A percentile compares a stretch with the other conserved stretches of the same genome.
phyloP scores from a whole-genome alignment of 2,888 invertebrate species.

The Beris chalybata region DNA sequence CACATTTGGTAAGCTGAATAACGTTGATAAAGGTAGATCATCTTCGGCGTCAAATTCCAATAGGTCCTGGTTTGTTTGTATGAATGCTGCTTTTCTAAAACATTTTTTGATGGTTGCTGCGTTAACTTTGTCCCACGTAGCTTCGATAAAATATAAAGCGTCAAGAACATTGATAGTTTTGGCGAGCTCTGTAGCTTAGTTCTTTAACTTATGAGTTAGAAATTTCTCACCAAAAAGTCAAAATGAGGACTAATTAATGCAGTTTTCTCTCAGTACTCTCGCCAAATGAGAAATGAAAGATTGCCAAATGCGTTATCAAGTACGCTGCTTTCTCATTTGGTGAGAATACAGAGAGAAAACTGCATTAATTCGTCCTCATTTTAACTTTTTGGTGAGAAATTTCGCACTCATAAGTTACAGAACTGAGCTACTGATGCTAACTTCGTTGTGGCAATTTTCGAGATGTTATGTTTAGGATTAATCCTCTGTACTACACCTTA shows the following conservation, averaged over 20 bases:
- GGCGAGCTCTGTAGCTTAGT: too few species aligned
- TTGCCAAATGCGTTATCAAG: constrained; percentile 36
- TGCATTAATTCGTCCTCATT: too few species aligned
- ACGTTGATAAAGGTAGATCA: constrained; percentile 17
- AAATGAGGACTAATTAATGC: too few species aligned
- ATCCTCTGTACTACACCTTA: constrained; percentile 33
- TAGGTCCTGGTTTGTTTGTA: constrained; percentile 8
- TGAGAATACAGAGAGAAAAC: too few species aligned
- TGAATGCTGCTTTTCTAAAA: constrained; percentile 8
- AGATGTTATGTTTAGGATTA: constrained; percentile 33
- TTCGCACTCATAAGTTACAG: too few species aligned
- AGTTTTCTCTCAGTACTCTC: too few species aligned
- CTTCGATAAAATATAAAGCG: too few species aligned
- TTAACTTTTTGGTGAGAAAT: too few species aligned
- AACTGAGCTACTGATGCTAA: constrained; percentile 21
- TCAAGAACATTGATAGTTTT: too few species aligned
- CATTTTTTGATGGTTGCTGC: constrained; percentile 1
- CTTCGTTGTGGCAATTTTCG: constrained; percentile 8
- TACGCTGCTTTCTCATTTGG: constrained; percentile 29
- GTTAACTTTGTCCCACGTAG: too few species aligned
- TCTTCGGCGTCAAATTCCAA: constrained; percentile 21
- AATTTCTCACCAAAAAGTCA: too few species aligned
- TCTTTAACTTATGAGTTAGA: too few species aligned
- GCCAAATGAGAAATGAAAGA: constrained; percentile 32
- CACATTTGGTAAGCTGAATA: constrained; percentile 6